These are phyloP conservation scores for Aleadryas rufinucha DNA, from an alignment of 2,113 vertebrate species.

Conservation along the genomic window DNA sequence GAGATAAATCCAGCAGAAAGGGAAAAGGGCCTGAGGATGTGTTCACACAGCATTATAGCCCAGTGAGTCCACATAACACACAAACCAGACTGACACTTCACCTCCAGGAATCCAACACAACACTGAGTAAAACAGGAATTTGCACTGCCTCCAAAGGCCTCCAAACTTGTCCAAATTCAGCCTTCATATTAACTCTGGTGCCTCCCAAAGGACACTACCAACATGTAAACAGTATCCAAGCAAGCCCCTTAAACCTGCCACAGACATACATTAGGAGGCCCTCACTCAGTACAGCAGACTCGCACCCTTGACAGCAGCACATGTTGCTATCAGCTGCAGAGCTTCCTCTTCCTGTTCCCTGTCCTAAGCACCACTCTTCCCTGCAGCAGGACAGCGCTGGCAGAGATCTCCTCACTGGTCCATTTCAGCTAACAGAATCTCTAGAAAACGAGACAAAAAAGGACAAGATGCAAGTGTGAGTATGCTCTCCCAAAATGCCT, in stretches of 20 bases:
- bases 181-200: neutral
- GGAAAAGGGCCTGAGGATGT: neutral
- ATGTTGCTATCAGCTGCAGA: neutral
- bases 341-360: neutral
- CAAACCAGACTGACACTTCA: neutral
- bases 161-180: neutral
- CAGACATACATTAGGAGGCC: neutral
- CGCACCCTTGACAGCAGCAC: neutral
- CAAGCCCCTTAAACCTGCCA: neutral
- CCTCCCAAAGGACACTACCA: neutral
- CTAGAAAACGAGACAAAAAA: constrained; percentile 8
- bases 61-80: neutral
- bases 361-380: neutral
- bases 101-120: neutral
- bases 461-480: neutral
- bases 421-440: neutral
- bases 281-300: neutral
- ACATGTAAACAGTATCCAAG: neutral
- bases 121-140: neutral
- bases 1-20: neutral
- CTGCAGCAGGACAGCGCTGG: neutral
- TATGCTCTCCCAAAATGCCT: neutral
- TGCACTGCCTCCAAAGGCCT: neutral
- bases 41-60: neutral
- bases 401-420: neutral